phyloP scores from a whole-genome alignment of 2,888 invertebrate genomes.

The Zele albiditarsus region DNA sequence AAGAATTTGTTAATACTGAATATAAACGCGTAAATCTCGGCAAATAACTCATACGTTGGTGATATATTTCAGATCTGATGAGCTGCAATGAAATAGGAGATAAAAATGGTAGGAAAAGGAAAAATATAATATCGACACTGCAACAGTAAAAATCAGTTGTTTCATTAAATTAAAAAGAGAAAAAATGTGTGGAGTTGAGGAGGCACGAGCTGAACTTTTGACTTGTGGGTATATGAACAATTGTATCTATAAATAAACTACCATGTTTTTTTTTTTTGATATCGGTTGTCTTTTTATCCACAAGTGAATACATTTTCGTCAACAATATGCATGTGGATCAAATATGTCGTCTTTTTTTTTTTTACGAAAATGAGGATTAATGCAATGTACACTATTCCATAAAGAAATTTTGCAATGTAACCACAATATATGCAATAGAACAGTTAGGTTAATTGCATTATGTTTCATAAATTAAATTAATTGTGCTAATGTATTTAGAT shows the following conservation, averaged over 20 bases:
- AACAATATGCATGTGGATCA: not conserved
- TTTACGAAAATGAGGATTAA: not conserved
- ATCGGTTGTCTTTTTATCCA: slow-evolving; percentile 52
- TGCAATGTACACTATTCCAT: not conserved
- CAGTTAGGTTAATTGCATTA: slow-evolving; percentile 9
- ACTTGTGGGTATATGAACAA: slow-evolving; percentile 56
- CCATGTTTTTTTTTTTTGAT: slow-evolving; percentile 57
- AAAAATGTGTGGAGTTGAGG: slow-evolving; percentile 47
- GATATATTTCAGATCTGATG: slow-evolving; percentile 63
- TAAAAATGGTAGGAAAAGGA: slow-evolving; percentile 36
- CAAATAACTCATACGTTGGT: not conserved
- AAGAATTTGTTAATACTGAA: slow-evolving; percentile 52
- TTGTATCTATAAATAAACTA: slow-evolving; percentile 66
- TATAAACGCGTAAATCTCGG: slow-evolving; percentile 3
- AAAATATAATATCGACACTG: slow-evolving; percentile 31
- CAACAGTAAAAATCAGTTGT: slow-evolving; percentile 34
- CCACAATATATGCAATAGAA: slow-evolving; percentile 1
- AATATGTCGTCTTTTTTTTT: not conserved
- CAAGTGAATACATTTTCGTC: slow-evolving; percentile 48
- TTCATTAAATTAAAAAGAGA: slow-evolving; percentile 50
- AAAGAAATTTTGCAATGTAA: not conserved
- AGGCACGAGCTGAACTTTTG: slow-evolving; percentile 49
- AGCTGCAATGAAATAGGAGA: slow-evolving; percentile 49
- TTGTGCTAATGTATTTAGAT: not conserved
- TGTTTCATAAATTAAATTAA: not conserved